A percentile compares a stretch with the other conserved stretches of the same genome.
Evolutionary conservation across 1,140 invertebrate species (phyloP).

Genomic region (Atta texana): DNA sequence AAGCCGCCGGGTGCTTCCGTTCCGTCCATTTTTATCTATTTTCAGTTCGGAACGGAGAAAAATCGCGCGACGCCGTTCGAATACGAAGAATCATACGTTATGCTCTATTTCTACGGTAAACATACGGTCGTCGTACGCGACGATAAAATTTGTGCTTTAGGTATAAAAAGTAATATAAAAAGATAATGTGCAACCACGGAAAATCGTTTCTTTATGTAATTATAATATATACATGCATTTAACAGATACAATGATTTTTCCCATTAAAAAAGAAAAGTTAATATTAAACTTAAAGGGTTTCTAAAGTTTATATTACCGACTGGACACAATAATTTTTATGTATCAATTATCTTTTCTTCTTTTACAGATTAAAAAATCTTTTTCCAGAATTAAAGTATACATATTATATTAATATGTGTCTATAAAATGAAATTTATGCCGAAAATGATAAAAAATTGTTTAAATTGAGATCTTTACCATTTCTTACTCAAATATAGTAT

Average conservation of each 20-base stretch:
- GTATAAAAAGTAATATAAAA: background rate
- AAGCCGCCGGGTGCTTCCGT: slow-evolving; percentile 48
- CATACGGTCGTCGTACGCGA: background rate
- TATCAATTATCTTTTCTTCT: no score
- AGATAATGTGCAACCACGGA: background rate
- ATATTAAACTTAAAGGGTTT: no score
- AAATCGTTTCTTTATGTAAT: background rate
- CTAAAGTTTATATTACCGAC: no score
- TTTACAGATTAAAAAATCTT: no score
- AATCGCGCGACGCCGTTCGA: slow-evolving; percentile 51
- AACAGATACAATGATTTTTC: background rate
- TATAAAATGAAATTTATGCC: no score
- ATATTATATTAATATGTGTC: no score
- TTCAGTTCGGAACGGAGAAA: slow-evolving; percentile 41
- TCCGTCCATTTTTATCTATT: slow-evolving; percentile 65
- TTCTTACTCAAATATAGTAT: no score
- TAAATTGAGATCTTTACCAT: no score
- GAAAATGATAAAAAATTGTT: no score
- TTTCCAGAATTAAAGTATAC: no score
- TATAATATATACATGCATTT: background rate
- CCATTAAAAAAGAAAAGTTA: background rate
- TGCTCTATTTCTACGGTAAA: slow-evolving; percentile 49
- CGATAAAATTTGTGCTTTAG: slow-evolving; percentile 36
- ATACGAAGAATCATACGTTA: slow-evolving; percentile 47
- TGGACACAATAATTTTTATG: no score